These are phyloP conservation scores for Leucophenga varia DNA, from an alignment of 1,140 invertebrate species.

Conservation along the genomic window DNA sequence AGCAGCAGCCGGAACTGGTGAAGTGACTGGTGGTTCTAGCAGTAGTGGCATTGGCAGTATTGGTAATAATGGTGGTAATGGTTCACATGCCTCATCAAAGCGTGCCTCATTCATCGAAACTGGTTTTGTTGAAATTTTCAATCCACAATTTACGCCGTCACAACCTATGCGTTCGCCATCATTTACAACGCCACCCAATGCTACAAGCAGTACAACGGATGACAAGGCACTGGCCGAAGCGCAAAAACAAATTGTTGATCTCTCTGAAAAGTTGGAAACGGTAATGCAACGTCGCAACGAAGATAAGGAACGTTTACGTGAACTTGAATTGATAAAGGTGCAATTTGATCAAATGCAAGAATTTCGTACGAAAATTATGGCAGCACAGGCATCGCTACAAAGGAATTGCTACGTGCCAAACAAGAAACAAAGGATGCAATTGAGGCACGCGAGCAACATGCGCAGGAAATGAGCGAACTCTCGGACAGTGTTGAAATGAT, in stretches of 20 bases:
- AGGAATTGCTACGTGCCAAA: slow-evolving; percentile 82
- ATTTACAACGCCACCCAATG: slow-evolving; percentile 55
- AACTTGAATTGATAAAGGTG: slow-evolving; percentile 83
- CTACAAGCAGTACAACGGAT: slow-evolving; percentile 59
- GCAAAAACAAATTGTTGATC: slow-evolving; percentile 79
- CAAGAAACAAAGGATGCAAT: slow-evolving; percentile 85
- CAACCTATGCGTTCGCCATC: slow-evolving; percentile 70
- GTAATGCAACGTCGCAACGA: slow-evolving; percentile 81
- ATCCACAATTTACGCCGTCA: slow-evolving; percentile 83
- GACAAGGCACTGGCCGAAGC: slow-evolving; percentile 79
- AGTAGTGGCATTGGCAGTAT: slow-evolving; percentile 10
- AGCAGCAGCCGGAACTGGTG: slow-evolving; percentile 15
- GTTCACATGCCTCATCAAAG: slow-evolving; percentile 60
- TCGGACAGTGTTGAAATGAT: slow-evolving; percentile 95
- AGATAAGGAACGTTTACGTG: slow-evolving; percentile 86
- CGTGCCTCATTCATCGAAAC: slow-evolving; percentile 83
- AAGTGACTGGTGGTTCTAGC: slow-evolving; percentile 5
- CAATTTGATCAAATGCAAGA: slow-evolving; percentile 89
- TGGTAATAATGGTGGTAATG: not conserved
- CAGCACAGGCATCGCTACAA: slow-evolving; percentile 86
- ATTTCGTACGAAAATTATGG: slow-evolving; percentile 93
- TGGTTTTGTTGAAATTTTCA: slow-evolving; percentile 84
- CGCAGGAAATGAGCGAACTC: slow-evolving; percentile 90
- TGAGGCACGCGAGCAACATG: slow-evolving; percentile 78
- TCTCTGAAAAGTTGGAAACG: slow-evolving; percentile 92